A percentile compares a stretch with the other conserved stretches of the same genome.
Evolutionary conservation across 1,140 invertebrate genomes (phyloP).

Genomic region (Drosophila lini): DNA sequence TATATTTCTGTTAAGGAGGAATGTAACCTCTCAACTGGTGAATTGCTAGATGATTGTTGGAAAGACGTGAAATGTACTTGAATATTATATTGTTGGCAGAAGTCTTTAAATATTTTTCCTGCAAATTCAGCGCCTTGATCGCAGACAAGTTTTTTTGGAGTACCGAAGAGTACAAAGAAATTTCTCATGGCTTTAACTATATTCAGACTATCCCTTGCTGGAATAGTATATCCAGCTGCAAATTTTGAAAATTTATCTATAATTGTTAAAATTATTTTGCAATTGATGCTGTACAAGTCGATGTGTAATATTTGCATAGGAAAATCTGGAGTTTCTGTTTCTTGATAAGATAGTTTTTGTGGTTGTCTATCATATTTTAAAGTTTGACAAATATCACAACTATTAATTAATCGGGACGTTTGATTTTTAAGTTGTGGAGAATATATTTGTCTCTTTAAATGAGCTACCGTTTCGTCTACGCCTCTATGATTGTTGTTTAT

Average conservation of each 20-base stretch:
- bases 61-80: not conserved
- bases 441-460: not conserved
- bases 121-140: not conserved
- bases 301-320: conserved; percentile 13
- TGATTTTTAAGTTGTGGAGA: not conserved
- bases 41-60: conserved; percentile 8
- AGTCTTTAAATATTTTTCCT: not conserved
- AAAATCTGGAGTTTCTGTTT: conserved; percentile 4
- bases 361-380: conserved; percentile 3
- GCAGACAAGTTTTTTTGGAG: not conserved
- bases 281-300: not conserved
- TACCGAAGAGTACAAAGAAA: not conserved
- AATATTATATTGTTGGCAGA: conserved; percentile 1
- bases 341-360: conserved; percentile 2
- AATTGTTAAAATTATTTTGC: conserved; percentile 5
- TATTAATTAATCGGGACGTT: conserved; percentile 14
- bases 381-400: conserved; percentile 6
- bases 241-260: too few species aligned
- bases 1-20: conserved; percentile 13
- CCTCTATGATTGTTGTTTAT: conserved; percentile 12
- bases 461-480: conserved; percentile 4
- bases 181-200: not conserved
- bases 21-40: conserved; percentile 2
- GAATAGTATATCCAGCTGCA: too few species aligned
- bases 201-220: too few species aligned